phyloP scores from a whole-genome alignment of 2,888 invertebrate species.

The Heliconius ismenius region DNA sequence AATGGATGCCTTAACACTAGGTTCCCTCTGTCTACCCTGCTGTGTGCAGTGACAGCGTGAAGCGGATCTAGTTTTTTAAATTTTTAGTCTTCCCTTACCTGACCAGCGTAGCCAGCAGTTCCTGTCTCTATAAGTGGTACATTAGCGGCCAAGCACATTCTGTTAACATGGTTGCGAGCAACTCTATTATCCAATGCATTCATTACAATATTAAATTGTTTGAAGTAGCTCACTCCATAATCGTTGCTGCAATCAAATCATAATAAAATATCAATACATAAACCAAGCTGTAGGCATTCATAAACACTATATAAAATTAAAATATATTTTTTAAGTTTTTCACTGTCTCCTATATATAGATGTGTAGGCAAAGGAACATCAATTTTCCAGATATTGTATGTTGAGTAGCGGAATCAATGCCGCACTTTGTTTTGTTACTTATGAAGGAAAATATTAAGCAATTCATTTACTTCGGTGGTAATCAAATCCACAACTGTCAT shows the following conservation, averaged over 20 bases:
- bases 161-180: constrained; percentile 98
- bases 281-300: no score
- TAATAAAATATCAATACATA: background rate
- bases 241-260: constrained; percentile 86
- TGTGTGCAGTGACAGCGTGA: no score
- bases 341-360: no score
- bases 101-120: constrained; percentile 97
- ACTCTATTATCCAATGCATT: constrained; percentile 98
- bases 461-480: no score
- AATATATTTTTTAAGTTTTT: no score
- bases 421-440: background rate
- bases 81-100: constrained; percentile 69
- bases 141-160: constrained; percentile 98
- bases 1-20: no score
- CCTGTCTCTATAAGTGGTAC: constrained; percentile 98
- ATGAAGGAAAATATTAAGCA: no score
- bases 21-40: no score
- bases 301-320: no score
- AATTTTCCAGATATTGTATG: background rate
- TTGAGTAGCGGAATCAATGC: background rate
- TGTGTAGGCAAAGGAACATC: background rate
- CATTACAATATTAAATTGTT: constrained; percentile 94
- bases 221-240: constrained; percentile 95
- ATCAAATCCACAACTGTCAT: no score
- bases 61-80: no score